Conservation (phyloP, 2,797 vertebrate genomes). For the Takifugu rubripes region DNA sequence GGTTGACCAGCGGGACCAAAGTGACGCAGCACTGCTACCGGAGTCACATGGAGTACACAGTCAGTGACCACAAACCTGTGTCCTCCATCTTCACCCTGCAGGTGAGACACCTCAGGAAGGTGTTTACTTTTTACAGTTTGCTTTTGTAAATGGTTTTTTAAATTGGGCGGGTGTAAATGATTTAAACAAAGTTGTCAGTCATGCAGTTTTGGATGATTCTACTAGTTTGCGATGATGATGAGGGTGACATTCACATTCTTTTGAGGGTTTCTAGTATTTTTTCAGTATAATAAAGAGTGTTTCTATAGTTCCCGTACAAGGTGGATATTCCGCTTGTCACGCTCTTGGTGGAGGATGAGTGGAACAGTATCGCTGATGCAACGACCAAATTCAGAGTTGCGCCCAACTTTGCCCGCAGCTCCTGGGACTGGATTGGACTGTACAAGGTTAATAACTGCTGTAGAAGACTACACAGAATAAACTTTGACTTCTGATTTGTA, state of each 20-base stretch:
- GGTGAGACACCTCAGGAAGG: constrained; percentile 65
- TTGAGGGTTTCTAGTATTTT: background rate
- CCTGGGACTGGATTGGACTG: constrained; percentile 99
- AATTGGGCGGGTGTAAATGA: too few relatives aligned
- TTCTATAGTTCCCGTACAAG: constrained; percentile 85
- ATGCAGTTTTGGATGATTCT: too few relatives aligned
- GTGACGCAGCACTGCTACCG: constrained; percentile 91
- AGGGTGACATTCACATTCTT: background rate
- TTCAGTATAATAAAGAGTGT: background rate
- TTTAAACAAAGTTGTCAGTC: too few relatives aligned
- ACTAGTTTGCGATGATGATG: too few relatives aligned
- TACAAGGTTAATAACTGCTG: constrained; percentile 80
- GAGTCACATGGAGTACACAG: constrained; percentile 91
- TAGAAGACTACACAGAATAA: too few relatives aligned
- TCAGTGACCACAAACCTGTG: constrained; percentile 97
- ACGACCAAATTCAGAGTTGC: constrained; percentile 80
- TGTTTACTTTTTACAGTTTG: too few relatives aligned
- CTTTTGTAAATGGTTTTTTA: too few relatives aligned
- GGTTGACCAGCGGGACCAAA: constrained; percentile 70
- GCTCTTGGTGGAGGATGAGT: constrained; percentile 89
- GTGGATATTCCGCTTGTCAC: constrained; percentile 84
- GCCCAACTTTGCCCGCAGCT: constrained; percentile 85
- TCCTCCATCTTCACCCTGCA: constrained; percentile 91
- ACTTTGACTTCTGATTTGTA: too few relatives aligned
- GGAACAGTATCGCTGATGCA: constrained; percentile 85